Evolutionary conservation across 2,888 invertebrate genomes (phyloP).

Genomic region (Micoletzkya japonica): DNA sequence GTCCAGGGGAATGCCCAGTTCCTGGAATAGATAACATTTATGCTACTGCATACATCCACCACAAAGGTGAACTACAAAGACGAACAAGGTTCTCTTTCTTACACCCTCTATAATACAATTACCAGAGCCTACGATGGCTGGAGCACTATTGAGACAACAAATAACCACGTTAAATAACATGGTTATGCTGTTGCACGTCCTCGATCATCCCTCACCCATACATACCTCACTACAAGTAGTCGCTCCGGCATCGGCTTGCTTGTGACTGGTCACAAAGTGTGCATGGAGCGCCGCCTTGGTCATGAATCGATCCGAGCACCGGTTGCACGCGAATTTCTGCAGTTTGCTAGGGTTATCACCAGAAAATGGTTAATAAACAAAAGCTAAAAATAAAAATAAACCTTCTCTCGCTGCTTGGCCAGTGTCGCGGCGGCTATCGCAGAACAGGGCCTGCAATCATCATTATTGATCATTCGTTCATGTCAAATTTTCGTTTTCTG

Average conservation of each 20-base stretch:
- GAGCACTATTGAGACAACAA: no score
- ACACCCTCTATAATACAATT: no score
- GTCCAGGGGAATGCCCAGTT: conserved; percentile 4
- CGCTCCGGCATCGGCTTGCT: conserved; percentile 10
- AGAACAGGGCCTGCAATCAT: conserved; percentile 18
- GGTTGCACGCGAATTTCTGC: conserved; percentile 12
- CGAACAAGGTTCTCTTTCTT: no score
- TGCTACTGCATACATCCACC: no score
- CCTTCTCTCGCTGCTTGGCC: conserved; percentile 24
- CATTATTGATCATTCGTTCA: neutral
- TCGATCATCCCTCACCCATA: neutral
- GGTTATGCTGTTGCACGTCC: no score
- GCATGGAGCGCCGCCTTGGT: conserved; percentile 1
- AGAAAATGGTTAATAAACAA: neutral
- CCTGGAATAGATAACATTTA: neutral
- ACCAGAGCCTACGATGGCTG: no score
- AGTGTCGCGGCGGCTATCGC: neutral
- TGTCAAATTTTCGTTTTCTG: neutral
- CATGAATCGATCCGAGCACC: conserved; percentile 19
- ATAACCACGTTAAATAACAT: no score
- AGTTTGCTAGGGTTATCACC: neutral
- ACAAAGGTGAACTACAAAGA: no score
- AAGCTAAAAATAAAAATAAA: neutral
- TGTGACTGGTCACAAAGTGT: no score
- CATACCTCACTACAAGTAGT: conserved; percentile 13